Percentiles rank a stretch among this genome's conserved stretches.
These are phyloP conservation scores for Vidua chalybeata DNA, from an alignment of 2,113 vertebrate genomes.

Conservation along the genomic window DNA sequence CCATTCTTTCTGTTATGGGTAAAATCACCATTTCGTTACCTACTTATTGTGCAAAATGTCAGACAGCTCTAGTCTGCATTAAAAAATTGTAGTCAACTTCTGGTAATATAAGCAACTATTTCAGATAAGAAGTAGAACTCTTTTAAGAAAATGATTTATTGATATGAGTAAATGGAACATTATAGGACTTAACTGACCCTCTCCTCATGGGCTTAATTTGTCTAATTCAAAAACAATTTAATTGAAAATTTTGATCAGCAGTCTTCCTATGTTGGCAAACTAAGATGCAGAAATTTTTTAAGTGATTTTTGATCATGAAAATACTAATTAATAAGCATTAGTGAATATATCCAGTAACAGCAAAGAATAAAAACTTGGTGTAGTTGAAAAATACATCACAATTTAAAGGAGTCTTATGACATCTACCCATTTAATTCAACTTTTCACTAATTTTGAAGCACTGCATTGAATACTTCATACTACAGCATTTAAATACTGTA, in stretches of 20 bases:
- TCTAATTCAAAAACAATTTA: background rate
- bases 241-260: background rate
- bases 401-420: background rate
- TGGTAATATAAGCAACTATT: slow-evolving; percentile 30
- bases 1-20: slow-evolving; percentile 64
- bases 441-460: background rate
- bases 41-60: slow-evolving; percentile 57
- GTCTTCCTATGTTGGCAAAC: slow-evolving; percentile 2
- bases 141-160: slow-evolving; percentile 18
- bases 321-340: background rate
- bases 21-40: slow-evolving; percentile 61
- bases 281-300: background rate
- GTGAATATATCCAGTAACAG: background rate
- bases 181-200: background rate
- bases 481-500: background rate
- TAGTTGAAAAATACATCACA: background rate
- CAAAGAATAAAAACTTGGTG: background rate
- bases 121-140: background rate
- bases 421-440: background rate
- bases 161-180: background rate
- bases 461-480: fast-evolving
- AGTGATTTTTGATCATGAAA: slow-evolving; percentile 8
- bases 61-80: background rate
- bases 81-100: background rate
- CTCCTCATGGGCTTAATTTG: background rate